A percentile compares a stretch with the other conserved stretches of the same genome.
phyloP scores from a whole-genome alignment of 2,113 vertebrate species.

The Percina caprodes region DNA sequence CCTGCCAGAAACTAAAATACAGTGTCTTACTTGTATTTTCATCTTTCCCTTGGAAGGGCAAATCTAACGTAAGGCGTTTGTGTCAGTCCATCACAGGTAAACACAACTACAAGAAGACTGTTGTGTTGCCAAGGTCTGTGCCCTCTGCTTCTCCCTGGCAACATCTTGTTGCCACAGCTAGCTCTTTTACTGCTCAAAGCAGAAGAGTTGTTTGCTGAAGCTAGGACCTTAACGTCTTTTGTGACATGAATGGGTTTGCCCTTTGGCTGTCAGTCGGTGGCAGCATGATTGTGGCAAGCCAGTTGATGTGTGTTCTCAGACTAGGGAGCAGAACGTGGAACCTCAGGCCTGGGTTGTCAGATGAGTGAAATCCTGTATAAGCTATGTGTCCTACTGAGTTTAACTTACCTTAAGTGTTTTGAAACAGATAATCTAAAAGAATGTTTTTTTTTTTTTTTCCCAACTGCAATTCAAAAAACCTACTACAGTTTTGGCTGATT shows the following conservation, averaged over 20 bases:
- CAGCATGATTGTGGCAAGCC: constrained; percentile 48
- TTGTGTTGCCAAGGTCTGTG: constrained; percentile 42
- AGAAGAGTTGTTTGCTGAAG: constrained; percentile 68
- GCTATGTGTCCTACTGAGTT: background rate
- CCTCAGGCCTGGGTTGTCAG: constrained; percentile 39
- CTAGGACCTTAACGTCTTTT: constrained; percentile 66
- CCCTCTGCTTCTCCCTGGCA: constrained; percentile 60
- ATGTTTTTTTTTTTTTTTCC: background rate
- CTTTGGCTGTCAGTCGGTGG: constrained; percentile 65
- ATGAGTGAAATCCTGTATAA: constrained; percentile 29
- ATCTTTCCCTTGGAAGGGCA: constrained; percentile 25
- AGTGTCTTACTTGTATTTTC: background rate
- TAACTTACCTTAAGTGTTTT: background rate
- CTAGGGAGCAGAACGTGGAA: constrained; percentile 33
- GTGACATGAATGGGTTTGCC: constrained; percentile 71
- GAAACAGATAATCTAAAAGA: background rate
- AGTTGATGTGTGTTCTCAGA: constrained; percentile 39
- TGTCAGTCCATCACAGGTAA: constrained; percentile 24
- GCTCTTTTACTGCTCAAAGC: constrained; percentile 53
- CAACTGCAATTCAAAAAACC: background rate
- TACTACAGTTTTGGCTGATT: background rate
- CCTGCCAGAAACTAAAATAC: background rate
- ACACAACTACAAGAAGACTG: constrained; percentile 35
- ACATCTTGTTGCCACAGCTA: constrained; percentile 48
- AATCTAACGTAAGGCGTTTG: constrained; percentile 19